Conservation (phyloP, 2,113 vertebrate species). For the Chaenogobius annularis region DNA sequence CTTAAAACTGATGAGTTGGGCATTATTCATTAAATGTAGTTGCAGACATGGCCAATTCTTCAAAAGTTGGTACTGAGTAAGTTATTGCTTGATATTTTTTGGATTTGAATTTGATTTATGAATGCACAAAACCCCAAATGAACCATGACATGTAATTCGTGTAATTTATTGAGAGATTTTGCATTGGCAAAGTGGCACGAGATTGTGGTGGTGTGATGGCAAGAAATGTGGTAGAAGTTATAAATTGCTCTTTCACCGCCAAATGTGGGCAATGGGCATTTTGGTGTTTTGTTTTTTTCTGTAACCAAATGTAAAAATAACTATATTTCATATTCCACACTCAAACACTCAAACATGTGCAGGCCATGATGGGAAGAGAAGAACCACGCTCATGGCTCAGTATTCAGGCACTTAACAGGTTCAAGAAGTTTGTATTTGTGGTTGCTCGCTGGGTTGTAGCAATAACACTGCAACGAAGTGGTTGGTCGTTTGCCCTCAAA, state of each 20-base stretch:
- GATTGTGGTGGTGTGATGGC: neutral
- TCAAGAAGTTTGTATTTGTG: constrained; percentile 16
- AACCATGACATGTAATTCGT: constrained; percentile 2
- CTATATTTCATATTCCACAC: neutral
- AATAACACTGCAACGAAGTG: constrained; percentile 13
- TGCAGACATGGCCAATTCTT: constrained; percentile 3
- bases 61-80: constrained; percentile 8
- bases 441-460: constrained; percentile 11
- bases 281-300: neutral
- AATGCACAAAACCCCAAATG: neutral
- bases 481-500: constrained; percentile 16
- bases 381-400: neutral
- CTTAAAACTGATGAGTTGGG: constrained; percentile 31
- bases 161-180: neutral
- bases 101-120: constrained; percentile 9
- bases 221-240: neutral
- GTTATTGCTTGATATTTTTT: neutral
- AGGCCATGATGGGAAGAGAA: neutral
- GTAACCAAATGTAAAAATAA: neutral
- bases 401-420: neutral
- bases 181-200: neutral
- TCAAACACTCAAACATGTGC: neutral
- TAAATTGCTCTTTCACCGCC: neutral
- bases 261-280: neutral
- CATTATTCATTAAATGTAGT: constrained; percentile 17